phyloP scores from a whole-genome alignment of 2,888 invertebrate genomes.

The Trachelus iudaicus region DNA sequence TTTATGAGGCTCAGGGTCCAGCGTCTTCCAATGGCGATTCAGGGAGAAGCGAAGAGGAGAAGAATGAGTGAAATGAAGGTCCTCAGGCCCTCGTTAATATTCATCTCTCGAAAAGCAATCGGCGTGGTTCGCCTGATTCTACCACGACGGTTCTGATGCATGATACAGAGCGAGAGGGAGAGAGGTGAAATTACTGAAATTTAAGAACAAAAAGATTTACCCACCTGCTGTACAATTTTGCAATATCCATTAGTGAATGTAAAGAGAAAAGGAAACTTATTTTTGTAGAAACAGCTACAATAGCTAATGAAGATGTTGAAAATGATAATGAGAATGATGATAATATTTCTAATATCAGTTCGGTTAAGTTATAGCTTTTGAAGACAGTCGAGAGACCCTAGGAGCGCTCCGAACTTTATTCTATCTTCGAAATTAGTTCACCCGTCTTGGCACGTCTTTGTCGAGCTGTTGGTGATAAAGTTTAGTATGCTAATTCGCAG shows the following conservation, averaged over 20 bases:
- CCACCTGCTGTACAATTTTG: neutral
- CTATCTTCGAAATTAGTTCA: conserved; percentile 65
- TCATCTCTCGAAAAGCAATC: neutral
- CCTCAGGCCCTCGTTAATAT: neutral
- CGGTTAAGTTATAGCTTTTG: conserved; percentile 47
- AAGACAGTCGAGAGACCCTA: conserved; percentile 23
- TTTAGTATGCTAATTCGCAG: conserved; percentile 66
- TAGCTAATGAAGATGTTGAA: neutral
- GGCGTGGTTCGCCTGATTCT: neutral
- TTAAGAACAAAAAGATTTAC: neutral
- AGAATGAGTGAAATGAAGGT: neutral
- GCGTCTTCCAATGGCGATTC: neutral
- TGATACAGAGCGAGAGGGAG: neutral
- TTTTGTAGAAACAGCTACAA: neutral
- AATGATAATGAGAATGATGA: conserved; percentile 20
- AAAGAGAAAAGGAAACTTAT: neutral
- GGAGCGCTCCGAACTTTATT: conserved; percentile 59
- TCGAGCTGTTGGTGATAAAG: conserved; percentile 66
- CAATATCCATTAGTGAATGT: neutral
- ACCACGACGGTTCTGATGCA: neutral
- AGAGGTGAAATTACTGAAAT: neutral
- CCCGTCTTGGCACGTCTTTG: conserved; percentile 66
- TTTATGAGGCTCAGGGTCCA: neutral
- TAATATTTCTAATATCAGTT: conserved; percentile 51
- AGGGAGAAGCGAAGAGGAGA: neutral